Evolutionary conservation across 1,140 invertebrate species (phyloP).

Genomic region (Eciton burchellii): DNA sequence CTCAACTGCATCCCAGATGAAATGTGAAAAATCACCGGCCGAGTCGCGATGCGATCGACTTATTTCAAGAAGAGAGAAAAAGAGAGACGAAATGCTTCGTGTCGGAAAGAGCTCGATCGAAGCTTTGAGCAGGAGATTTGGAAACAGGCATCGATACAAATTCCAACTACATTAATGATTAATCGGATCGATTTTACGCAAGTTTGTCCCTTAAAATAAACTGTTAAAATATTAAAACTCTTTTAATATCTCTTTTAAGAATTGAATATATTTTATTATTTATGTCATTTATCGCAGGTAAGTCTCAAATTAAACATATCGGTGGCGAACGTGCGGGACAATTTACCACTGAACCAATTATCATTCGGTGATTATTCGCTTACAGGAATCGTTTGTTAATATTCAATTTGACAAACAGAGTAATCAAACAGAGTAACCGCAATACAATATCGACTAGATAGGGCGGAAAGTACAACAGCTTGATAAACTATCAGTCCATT

Average conservation of each 20-base stretch:
- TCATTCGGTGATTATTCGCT: constrained; percentile 15
- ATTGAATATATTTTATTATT: background rate
- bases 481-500: constrained; percentile 50
- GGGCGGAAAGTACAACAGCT: constrained; percentile 56
- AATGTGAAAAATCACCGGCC: background rate
- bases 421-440: constrained; percentile 60
- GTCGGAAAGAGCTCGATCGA: background rate
- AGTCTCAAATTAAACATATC: background rate
- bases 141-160: background rate
- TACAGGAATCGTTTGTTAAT: constrained; percentile 70
- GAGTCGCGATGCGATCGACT: background rate
- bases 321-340: background rate
- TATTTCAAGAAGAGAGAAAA: background rate
- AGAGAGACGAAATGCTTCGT: background rate
- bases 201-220: background rate
- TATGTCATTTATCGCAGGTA: background rate
- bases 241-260: too few relatives aligned
- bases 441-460: constrained; percentile 62
- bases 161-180: background rate
- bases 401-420: constrained; percentile 61
- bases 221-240: too few relatives aligned
- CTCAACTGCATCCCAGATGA: background rate
- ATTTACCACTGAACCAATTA: constrained; percentile 52
- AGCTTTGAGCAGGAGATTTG: background rate
- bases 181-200: background rate